Evolutionary conservation across 2,113 vertebrate species (phyloP).

Genomic region (Phalacrocorax aristotelis): DNA sequence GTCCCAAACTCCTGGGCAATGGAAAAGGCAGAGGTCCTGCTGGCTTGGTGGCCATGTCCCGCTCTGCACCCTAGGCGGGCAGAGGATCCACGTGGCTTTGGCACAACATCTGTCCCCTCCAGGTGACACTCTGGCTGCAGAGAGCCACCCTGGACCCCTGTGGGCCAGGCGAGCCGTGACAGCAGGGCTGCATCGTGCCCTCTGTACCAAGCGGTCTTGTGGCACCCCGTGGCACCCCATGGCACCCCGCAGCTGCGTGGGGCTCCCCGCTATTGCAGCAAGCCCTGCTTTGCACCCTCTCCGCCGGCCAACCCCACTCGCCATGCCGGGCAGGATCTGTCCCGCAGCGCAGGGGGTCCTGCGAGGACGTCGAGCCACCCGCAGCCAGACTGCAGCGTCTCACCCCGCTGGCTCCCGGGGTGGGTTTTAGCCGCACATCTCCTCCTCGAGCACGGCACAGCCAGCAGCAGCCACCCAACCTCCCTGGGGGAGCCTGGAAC

Average conservation of each 20-base stretch:
- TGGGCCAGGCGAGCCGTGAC: background rate
- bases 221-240: background rate
- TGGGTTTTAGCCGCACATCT: background rate
- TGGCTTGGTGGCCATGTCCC: fast-evolving
- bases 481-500: background rate
- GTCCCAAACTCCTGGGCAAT: background rate
- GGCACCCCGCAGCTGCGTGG: fast-evolving
- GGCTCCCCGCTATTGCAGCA: background rate
- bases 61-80: background rate
- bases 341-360: background rate
- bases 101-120: background rate
- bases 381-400: background rate
- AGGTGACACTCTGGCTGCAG: background rate
- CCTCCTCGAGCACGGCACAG: background rate
- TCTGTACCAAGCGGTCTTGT: background rate
- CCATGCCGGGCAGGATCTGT: fast-evolving
- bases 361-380: background rate
- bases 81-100: background rate
- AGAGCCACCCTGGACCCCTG: background rate
- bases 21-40: background rate
- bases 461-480: background rate
- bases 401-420: background rate
- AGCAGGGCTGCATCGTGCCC: background rate
- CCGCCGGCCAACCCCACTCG: fast-evolving
- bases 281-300: background rate